Conservation (phyloP, 2,113 vertebrate genomes). For the Lamprotornis superbus region DNA sequence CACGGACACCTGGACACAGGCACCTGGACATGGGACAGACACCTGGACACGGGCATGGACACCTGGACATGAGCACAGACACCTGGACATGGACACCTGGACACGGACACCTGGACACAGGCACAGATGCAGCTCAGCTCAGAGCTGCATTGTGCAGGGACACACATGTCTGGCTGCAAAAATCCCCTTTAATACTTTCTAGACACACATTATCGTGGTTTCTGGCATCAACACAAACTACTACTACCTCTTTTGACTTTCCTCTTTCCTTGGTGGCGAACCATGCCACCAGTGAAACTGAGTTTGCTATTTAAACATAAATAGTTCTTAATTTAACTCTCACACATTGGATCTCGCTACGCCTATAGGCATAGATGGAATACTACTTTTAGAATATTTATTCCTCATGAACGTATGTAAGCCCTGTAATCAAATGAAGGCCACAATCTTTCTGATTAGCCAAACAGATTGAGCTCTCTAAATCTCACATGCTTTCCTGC, state of each 20-base stretch:
- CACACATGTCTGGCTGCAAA: fast-evolving
- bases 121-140: fast-evolving
- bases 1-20: fast-evolving
- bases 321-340: not conserved
- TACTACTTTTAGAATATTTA: not conserved
- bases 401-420: not conserved
- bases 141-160: not conserved
- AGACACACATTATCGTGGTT: not conserved
- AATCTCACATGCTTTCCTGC: not conserved
- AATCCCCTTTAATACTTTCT: not conserved
- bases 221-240: not conserved
- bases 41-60: fast-evolving
- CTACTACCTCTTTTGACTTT: not conserved
- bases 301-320: not conserved
- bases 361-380: not conserved
- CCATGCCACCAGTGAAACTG: not conserved
- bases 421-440: not conserved
- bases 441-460: not conserved
- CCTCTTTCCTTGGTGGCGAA: not conserved
- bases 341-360: not conserved
- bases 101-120: no score
- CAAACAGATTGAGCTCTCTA: not conserved
- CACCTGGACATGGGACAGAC: not conserved
- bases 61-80: not conserved
- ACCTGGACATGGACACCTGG: not conserved